Base-by-base conservation (phyloP, 1,140 invertebrate genomes). In the Leptopilina boulardi region DNA sequence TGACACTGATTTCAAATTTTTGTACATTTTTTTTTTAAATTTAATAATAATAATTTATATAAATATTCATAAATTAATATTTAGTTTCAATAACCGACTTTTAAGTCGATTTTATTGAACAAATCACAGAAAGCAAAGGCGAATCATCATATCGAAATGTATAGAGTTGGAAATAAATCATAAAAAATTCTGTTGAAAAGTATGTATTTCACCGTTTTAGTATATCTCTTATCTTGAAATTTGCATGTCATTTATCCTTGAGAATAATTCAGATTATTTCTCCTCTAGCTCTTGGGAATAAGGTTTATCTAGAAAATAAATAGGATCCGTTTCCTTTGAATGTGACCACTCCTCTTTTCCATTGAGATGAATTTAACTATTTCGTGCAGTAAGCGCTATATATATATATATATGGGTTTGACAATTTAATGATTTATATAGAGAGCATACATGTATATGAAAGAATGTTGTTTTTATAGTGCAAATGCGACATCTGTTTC, bases 181-280 rank as follows among this genome's bases (percentile, higher is more conserved):
- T 38, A 42, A n/a, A n/a, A 47, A 47, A 47, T 47, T 47, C 13
- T 47, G n/a, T n/a, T 47, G 5, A n/a, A 47, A 47, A 47, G n/a
- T n/a, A 47, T 15, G n/a, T 51, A n/a, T 51, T 51, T 51, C 15
- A 51, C 42, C 42, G 15, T 18, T 18, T 51, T 51, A 18, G 47
- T 51, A 51, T n/a, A 6, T 51, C n/a, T 51, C n/a, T 51, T 5
- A 47, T 47, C n/a, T n/a, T 47, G 13, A 51, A 51, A 51, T 51
- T 51, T 51, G 15, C 47, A 51, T 18, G 47, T 51, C 11, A 26
- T 59, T 59, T 30, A 26, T 66, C 3, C 59, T 30, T 13, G 5
- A 59, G 56, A 59, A 59, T 59, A 59, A 59, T 59, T 59, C 21
- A 59, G 56, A 23, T 21, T 18, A 54, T 54, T 54, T 21, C 6